These are phyloP conservation scores for Psittacula echo DNA, from an alignment of 2,797 vertebrate genomes.

Conservation along the genomic window DNA sequence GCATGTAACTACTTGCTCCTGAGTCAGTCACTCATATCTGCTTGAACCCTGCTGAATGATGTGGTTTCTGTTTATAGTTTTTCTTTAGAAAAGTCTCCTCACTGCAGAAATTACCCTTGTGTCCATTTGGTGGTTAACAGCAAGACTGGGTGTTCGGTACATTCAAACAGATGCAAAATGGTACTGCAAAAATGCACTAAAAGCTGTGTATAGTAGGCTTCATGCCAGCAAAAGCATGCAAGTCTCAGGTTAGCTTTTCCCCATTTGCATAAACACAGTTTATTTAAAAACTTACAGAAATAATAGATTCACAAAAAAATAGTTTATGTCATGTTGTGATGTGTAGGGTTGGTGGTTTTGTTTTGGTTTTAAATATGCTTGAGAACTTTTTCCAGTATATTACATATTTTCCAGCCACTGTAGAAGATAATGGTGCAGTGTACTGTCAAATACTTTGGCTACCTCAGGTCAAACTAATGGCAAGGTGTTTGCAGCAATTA, in stretches of 20 bases:
- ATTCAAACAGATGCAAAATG: neutral
- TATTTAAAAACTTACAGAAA: neutral
- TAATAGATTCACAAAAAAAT: neutral
- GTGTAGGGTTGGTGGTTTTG: no score
- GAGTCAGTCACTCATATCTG: neutral
- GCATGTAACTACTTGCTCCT: neutral
- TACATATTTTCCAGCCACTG: neutral
- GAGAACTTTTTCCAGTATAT: neutral
- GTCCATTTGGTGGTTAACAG: neutral
- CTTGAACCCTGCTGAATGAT: neutral
- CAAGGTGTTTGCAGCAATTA: conserved; percentile 1
- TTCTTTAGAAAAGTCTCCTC: neutral
- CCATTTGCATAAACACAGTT: neutral
- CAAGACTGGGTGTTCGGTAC: neutral
- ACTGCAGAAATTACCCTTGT: neutral
- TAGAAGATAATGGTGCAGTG: neutral
- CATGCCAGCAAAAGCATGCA: neutral
- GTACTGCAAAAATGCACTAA: neutral
- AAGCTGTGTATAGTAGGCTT: neutral
- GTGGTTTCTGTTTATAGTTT: neutral
- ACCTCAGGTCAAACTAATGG: neutral
- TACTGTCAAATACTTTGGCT: neutral
- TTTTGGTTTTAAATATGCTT: neutral
- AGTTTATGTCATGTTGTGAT: neutral
- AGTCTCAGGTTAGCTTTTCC: neutral